These are phyloP conservation scores for Gymnoscopelus braueri DNA, from an alignment of 2,797 vertebrate genomes.

Conservation along the genomic window DNA sequence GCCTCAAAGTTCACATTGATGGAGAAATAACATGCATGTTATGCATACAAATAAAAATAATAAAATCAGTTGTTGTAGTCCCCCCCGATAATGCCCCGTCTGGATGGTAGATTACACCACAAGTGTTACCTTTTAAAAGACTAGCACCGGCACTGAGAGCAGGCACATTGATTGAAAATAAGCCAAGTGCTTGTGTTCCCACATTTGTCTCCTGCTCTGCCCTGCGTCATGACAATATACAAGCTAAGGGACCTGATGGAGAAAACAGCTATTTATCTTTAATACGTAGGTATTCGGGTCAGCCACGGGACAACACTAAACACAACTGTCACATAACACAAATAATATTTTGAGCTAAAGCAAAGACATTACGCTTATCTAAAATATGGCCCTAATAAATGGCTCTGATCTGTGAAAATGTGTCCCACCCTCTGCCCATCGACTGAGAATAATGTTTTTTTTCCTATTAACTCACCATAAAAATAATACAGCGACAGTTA, in stretches of 20 bases:
- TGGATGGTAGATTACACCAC: too few species aligned
- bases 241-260: conserved; percentile 43
- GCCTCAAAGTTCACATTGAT: too few species aligned
- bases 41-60: too few species aligned
- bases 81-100: too few species aligned
- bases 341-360: conserved; percentile 68
- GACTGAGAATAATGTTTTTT: conserved; percentile 64
- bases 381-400: conserved; percentile 70
- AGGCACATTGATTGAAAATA: conserved; percentile 57
- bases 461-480: conserved; percentile 48
- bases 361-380: conserved; percentile 60
- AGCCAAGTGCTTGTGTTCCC: conserved; percentile 58
- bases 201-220: conserved; percentile 47
- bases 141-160: too few species aligned
- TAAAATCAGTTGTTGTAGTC: too few species aligned
- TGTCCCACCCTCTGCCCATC: conserved; percentile 27
- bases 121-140: too few species aligned
- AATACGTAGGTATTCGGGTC: conserved; percentile 37
- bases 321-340: conserved; percentile 66
- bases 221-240: conserved; percentile 74
- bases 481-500: conserved; percentile 40
- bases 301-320: conserved; percentile 56
- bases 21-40: too few species aligned
- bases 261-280: not conserved
- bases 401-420: conserved; percentile 38